Conservation (phyloP, 2,797 vertebrate species). For the Tragopan temminckii region DNA sequence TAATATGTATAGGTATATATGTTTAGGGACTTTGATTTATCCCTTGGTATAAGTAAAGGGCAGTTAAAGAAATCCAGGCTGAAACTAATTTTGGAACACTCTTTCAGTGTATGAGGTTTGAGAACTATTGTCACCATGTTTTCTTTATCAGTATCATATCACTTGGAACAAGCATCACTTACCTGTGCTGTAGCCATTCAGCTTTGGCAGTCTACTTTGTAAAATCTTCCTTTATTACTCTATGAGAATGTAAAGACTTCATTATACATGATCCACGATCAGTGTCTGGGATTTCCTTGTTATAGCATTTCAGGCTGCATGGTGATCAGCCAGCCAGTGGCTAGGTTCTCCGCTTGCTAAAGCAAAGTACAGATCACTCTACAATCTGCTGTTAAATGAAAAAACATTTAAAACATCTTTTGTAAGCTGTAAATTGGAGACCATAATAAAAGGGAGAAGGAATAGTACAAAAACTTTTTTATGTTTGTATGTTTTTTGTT, state of each 20-base stretch:
- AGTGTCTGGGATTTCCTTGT: not conserved
- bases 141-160: not conserved
- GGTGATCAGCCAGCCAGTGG: not conserved
- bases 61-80: not conserved
- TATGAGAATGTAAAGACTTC: conserved; percentile 8
- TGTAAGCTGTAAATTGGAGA: not conserved
- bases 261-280: not conserved
- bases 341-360: not conserved
- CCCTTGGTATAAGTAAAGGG: not conserved
- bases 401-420: not conserved
- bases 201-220: not conserved
- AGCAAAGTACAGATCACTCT: not conserved
- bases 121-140: not conserved
- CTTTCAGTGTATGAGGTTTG: not conserved
- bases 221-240: conserved; percentile 7
- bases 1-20: not conserved
- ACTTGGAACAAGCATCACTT: not conserved
- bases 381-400: not conserved
- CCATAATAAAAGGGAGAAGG: not conserved
- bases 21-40: not conserved
- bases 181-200: not conserved
- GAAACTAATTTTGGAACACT: not conserved
- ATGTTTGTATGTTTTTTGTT: not conserved
- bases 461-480: not conserved
- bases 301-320: not conserved